Conservation (phyloP, 2,797 vertebrate genomes). For the Meda fulgida region DNA sequence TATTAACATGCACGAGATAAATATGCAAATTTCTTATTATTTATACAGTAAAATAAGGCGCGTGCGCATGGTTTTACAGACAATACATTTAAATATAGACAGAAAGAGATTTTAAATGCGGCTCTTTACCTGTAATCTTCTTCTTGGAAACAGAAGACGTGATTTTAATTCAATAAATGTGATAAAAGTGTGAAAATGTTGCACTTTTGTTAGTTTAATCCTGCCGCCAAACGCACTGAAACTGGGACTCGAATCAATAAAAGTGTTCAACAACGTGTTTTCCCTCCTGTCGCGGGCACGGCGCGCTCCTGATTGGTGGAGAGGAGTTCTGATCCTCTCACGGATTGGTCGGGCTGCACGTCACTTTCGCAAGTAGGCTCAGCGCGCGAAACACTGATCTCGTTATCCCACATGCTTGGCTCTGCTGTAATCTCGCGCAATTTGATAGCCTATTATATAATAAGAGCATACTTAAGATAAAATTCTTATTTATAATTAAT, state of each 20-base stretch:
- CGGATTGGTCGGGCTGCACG: conserved; percentile 64
- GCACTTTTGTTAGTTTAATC: conserved; percentile 59
- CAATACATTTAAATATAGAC: conserved; percentile 59
- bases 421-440: conserved; percentile 72
- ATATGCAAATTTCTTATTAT: not conserved
- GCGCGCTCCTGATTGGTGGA: conserved; percentile 64
- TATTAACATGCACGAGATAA: not conserved
- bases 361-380: conserved; percentile 66
- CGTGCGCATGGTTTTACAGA: conserved; percentile 30
- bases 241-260: conserved; percentile 75
- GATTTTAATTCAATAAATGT: conserved; percentile 57
- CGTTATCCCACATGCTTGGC: conserved; percentile 71
- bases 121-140: conserved; percentile 71
- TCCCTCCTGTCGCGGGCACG: conserved; percentile 69
- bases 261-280: conserved; percentile 81
- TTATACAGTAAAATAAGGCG: not conserved
- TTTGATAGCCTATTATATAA: conserved; percentile 12
- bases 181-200: conserved; percentile 60
- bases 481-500: not conserved
- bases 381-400: conserved; percentile 85
- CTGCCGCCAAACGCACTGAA: conserved; percentile 57
- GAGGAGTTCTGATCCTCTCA: accelerated
- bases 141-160: conserved; percentile 64
- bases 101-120: conserved; percentile 22
- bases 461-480: not conserved